These are phyloP conservation scores for Exocentrus adspersus DNA, from an alignment of 2,888 invertebrate genomes.

Conservation along the genomic window DNA sequence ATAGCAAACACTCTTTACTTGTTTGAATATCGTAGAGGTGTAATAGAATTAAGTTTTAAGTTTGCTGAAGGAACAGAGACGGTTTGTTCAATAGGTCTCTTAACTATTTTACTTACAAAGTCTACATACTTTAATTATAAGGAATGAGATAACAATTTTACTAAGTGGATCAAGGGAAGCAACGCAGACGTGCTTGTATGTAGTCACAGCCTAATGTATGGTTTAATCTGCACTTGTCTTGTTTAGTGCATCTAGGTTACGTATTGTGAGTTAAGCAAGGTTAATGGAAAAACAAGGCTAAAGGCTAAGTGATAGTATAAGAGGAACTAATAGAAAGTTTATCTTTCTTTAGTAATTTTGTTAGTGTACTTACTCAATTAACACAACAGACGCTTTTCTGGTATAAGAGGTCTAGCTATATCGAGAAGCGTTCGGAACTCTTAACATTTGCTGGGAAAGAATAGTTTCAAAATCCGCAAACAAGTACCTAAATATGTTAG, in stretches of 20 bases:
- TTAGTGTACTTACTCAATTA: too few species aligned
- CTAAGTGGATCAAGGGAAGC: background rate
- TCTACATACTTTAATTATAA: constrained; percentile 1
- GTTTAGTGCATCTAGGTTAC: background rate
- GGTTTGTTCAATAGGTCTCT: background rate
- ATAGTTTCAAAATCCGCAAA: too few species aligned
- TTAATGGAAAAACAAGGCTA: too few species aligned
- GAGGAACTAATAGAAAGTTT: too few species aligned
- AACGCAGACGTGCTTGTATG: background rate
- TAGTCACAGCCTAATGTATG: background rate
- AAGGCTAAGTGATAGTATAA: too few species aligned
- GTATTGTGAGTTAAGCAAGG: too few species aligned
- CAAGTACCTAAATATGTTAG: too few species aligned
- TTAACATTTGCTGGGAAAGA: too few species aligned
- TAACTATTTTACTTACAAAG: background rate
- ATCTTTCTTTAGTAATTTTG: too few species aligned
- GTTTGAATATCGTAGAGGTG: background rate
- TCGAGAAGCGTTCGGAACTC: too few species aligned
- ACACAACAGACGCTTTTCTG: too few species aligned
- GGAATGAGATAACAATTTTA: background rate
- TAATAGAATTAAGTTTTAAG: background rate
- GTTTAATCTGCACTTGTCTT: background rate
- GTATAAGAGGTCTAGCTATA: too few species aligned
- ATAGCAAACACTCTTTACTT: constrained; percentile 8
- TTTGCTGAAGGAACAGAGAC: background rate